phyloP scores from a whole-genome alignment of 2,797 vertebrate genomes.

The Echeneis naucrates region DNA sequence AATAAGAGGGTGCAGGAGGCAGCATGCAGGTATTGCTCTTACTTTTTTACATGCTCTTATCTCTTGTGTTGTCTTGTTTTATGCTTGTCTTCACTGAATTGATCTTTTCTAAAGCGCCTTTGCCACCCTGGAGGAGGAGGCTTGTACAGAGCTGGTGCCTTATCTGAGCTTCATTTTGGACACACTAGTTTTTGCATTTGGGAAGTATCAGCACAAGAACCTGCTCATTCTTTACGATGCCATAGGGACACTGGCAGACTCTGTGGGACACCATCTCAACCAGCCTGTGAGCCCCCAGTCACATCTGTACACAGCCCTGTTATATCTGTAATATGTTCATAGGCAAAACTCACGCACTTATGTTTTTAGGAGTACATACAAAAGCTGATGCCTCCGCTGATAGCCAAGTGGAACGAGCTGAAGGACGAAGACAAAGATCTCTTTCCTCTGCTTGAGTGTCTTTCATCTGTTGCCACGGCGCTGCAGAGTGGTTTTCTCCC shows the following conservation, averaged over 20 bases:
- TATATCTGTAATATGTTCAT: neutral
- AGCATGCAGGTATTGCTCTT: constrained; percentile 88
- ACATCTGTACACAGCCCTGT: neutral
- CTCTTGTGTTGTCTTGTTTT: neutral
- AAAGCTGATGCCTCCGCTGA: constrained; percentile 95
- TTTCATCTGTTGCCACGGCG: constrained; percentile 94
- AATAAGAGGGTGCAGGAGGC: constrained; percentile 97
- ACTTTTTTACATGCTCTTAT: neutral
- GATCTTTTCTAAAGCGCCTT: constrained; percentile 84
- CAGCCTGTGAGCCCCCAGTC: constrained; percentile 80
- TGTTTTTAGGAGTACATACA: constrained; percentile 91
- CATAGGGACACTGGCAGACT: constrained; percentile 94
- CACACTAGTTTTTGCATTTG: constrained; percentile 94
- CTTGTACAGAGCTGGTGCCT: constrained; percentile 94
- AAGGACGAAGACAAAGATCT: constrained; percentile 97
- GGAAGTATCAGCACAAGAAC: constrained; percentile 98
- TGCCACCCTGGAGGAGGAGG: constrained; percentile 95
- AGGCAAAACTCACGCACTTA: neutral
- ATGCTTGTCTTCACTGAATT: neutral
- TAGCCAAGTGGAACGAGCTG: constrained; percentile 96
- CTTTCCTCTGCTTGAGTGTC: constrained; percentile 94
- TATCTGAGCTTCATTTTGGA: constrained; percentile 96
- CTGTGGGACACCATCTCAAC: constrained; percentile 95
- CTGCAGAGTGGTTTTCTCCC: constrained; percentile 95
- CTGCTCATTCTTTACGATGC: constrained; percentile 95